Evolutionary conservation across 2,888 invertebrate genomes (phyloP).

Genomic region (Sphecodes monilicornis): DNA sequence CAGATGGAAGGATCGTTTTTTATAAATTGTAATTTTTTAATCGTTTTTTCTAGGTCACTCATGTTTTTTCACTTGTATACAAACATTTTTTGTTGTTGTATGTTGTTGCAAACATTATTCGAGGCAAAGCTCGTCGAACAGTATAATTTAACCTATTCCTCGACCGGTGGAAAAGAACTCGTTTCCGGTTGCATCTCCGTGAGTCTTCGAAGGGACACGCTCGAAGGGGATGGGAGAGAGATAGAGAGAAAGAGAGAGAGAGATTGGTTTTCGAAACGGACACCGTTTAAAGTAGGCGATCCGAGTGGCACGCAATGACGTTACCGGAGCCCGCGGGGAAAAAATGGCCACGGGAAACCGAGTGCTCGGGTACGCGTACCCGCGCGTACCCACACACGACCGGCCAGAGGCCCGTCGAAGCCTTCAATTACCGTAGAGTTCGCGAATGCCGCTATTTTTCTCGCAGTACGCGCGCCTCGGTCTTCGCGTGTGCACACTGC

Average conservation of each 20-base stretch:
- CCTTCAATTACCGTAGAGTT: slow-evolving; percentile 64
- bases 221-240: background rate
- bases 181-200: slow-evolving; percentile 4
- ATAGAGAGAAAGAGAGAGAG: background rate
- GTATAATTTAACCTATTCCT: slow-evolving; percentile 10
- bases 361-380: slow-evolving; percentile 35
- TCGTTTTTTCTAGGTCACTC: too few relatives aligned
- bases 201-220: slow-evolving; percentile 3
- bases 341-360: slow-evolving; percentile 46
- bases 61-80: too few relatives aligned
- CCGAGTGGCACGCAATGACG: slow-evolving; percentile 31
- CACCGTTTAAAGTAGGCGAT: slow-evolving; percentile 53
- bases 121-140: background rate
- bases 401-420: slow-evolving; percentile 26
- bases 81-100: too few relatives aligned
- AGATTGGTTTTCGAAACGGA: slow-evolving; percentile 20
- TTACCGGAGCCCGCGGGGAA: slow-evolving; percentile 12
- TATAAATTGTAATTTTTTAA: too few relatives aligned
- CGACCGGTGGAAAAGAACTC: background rate
- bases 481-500: slow-evolving; percentile 33
- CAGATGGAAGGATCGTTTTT: too few relatives aligned
- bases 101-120: too few relatives aligned
- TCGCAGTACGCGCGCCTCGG: slow-evolving; percentile 18
- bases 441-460: slow-evolving; percentile 63
- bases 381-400: background rate